Evolutionary conservation across 2,797 vertebrate species (phyloP).

Genomic region (Esox lucius): DNA sequence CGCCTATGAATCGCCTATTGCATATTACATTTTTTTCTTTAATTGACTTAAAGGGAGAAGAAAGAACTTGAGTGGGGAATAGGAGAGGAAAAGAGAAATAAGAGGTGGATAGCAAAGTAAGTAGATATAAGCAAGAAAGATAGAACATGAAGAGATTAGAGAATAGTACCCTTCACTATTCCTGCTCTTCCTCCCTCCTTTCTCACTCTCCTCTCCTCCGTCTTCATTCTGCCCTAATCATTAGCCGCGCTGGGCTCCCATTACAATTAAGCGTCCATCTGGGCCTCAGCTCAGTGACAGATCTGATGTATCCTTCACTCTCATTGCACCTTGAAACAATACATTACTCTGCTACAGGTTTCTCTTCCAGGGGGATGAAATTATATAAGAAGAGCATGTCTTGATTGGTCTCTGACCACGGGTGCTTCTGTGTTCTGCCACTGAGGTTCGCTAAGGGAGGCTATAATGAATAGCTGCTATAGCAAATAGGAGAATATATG

Average conservation of each 20-base stretch:
- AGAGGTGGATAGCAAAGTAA: constrained; percentile 6
- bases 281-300: constrained; percentile 16
- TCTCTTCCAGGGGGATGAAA: neutral
- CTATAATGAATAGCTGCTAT: neutral
- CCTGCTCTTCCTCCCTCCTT: constrained; percentile 2
- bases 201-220: constrained; percentile 15
- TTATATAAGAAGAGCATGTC: neutral
- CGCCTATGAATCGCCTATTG: too few relatives aligned
- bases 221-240: constrained; percentile 27
- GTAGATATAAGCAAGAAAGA: neutral
- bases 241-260: constrained; percentile 17
- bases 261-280: constrained; percentile 39
- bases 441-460: neutral
- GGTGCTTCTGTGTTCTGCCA: neutral
- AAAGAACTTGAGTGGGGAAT: constrained; percentile 6
- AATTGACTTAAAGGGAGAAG: constrained; percentile 24
- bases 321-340: constrained; percentile 19
- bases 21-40: neutral
- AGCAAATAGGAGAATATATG: too few relatives aligned
- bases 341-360: neutral
- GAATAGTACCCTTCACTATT: constrained; percentile 1
- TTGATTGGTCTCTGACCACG: neutral
- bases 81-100: constrained; percentile 15
- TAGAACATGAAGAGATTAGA: constrained; percentile 5
- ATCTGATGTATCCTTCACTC: constrained; percentile 19